Conservation (phyloP, 2,797 vertebrate species). For the Rachycentron canadum region DNA sequence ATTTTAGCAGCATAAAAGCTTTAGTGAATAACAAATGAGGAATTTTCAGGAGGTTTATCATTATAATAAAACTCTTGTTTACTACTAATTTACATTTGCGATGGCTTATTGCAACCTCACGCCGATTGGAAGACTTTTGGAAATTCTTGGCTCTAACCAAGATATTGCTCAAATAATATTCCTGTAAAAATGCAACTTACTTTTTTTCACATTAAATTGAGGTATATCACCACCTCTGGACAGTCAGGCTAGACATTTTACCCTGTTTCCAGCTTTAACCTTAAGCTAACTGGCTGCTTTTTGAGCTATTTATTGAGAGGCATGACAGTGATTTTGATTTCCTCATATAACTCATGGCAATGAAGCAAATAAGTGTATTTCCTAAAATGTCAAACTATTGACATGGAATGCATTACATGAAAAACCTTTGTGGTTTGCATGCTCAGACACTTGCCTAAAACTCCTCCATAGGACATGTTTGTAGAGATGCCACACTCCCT, state of each 20-base stretch:
- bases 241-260: background rate
- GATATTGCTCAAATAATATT: background rate
- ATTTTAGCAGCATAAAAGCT: conserved; percentile 4
- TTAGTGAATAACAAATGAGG: conserved; percentile 9
- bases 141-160: background rate
- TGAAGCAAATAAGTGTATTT: background rate
- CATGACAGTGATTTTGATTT: background rate
- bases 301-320: background rate
- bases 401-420: conserved; percentile 2
- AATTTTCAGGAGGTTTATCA: background rate
- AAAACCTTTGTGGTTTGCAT: conserved; percentile 8
- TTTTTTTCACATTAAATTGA: background rate
- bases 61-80: background rate
- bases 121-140: background rate
- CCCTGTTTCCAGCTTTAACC: background rate
- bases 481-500: background rate
- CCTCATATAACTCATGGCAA: background rate
- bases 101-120: background rate
- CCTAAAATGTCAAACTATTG: background rate
- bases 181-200: too few species aligned
- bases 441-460: too few species aligned
- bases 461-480: background rate
- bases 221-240: background rate
- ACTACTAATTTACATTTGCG: background rate
- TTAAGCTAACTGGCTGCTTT: background rate